These are phyloP conservation scores for Delichon dasypus DNA, from an alignment of 2,797 vertebrate genomes.

Conservation along the genomic window DNA sequence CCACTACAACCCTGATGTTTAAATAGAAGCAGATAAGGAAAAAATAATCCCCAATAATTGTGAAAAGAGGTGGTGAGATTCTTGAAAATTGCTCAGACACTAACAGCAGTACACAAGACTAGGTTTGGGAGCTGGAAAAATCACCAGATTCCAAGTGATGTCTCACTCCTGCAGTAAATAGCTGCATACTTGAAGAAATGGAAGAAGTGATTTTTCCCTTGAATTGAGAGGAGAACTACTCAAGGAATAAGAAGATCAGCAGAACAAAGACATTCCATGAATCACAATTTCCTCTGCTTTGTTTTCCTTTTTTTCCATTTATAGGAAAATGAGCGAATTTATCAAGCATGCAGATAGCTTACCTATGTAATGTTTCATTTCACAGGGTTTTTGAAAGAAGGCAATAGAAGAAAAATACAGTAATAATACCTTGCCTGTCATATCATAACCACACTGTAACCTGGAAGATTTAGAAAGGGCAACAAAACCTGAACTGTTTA, in stretches of 20 bases:
- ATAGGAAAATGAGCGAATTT: slow-evolving; percentile 19
- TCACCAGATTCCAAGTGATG: not conserved
- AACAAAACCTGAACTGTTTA: not conserved
- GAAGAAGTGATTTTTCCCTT: slow-evolving; percentile 47
- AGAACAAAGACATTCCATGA: slow-evolving; percentile 35
- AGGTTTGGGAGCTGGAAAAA: not conserved
- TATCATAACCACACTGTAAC: not conserved
- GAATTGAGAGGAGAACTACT: not conserved
- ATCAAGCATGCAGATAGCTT: slow-evolving; percentile 48
- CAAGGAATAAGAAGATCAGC: slow-evolving; percentile 48
- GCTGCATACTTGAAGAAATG: not conserved
- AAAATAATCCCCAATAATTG: not conserved
- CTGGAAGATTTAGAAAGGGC: not conserved
- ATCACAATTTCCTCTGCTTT: slow-evolving; percentile 45
- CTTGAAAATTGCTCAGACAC: not conserved
- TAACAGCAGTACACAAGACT: not conserved
- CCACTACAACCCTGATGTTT: not conserved
- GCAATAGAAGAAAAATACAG: slow-evolving; percentile 19
- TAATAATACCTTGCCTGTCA: not conserved
- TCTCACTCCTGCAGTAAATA: slow-evolving; percentile 11
- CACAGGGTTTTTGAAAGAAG: not conserved
- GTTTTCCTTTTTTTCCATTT: slow-evolving; percentile 36
- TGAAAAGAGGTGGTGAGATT: not conserved
- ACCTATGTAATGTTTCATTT: slow-evolving; percentile 30
- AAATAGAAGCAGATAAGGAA: not conserved